Evolutionary conservation across 2,797 vertebrate species (phyloP).

Genomic region (Carduelis carduelis): DNA sequence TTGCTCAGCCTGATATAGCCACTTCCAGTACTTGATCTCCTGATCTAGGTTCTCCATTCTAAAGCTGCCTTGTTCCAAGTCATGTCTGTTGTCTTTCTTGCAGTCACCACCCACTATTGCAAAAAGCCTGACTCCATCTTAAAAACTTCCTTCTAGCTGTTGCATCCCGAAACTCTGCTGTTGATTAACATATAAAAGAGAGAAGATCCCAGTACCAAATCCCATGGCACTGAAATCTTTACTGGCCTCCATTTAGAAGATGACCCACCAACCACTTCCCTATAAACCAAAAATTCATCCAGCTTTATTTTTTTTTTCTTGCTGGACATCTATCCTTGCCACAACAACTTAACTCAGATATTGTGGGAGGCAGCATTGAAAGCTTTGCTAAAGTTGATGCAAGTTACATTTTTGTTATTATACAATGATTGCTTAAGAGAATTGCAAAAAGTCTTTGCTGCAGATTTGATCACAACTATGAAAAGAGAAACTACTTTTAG

Average conservation of each 20-base stretch:
- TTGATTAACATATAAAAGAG: neutral
- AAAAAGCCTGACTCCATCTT: neutral
- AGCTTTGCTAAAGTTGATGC: neutral
- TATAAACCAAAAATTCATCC: neutral
- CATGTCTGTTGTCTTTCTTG: neutral
- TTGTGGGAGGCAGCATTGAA: neutral
- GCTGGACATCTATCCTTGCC: neutral
- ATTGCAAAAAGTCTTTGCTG: neutral
- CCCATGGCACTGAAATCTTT: neutral
- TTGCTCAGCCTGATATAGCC: neutral
- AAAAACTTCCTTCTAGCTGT: neutral
- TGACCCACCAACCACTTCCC: neutral
- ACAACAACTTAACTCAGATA: neutral
- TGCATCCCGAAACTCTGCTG: neutral
- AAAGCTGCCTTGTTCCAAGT: neutral
- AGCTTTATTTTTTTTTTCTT: neutral
- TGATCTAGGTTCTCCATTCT: neutral
- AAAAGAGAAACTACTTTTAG: neutral
- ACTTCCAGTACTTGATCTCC: neutral
- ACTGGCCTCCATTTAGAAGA: neutral
- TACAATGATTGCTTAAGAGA: neutral
- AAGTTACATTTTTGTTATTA: neutral
- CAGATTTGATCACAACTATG: neutral
- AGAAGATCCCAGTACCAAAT: neutral
- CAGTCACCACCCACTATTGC: neutral